These are phyloP conservation scores for Agonopterix alstromeriana DNA, from an alignment of 2,888 invertebrate species.

Conservation along the genomic window DNA sequence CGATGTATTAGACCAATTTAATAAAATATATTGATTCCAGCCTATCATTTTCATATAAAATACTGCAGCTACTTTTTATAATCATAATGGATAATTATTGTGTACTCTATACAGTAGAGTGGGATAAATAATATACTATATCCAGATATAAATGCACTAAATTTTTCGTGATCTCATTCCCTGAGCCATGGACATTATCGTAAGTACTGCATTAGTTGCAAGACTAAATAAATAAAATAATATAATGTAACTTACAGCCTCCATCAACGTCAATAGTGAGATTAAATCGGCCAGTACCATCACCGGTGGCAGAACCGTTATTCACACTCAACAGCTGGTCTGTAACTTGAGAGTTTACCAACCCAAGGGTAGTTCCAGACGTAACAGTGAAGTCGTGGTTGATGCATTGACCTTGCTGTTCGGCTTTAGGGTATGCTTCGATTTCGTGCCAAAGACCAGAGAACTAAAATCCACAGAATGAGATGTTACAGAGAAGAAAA, in stretches of 20 bases:
- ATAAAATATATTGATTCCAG: too few species aligned
- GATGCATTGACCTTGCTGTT: conserved; percentile 43
- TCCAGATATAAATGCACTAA: too few species aligned
- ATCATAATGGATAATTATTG: too few species aligned
- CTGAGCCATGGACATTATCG: background rate
- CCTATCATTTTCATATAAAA: too few species aligned
- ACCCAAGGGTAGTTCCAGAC: conserved; percentile 20
- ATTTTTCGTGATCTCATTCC: too few species aligned
- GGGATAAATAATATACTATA: too few species aligned
- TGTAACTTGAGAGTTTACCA: conserved; percentile 31
- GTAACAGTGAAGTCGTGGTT: conserved; percentile 24
- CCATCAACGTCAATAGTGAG: conserved; percentile 13
- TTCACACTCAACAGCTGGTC: conserved; percentile 26
- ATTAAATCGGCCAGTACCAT: conserved; percentile 34
- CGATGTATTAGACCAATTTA: too few species aligned
- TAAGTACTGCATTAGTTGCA: too few species aligned
- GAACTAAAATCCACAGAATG: conserved; percentile 29
- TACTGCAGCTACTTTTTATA: too few species aligned
- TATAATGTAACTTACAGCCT: background rate
- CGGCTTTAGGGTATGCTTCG: conserved; percentile 41
- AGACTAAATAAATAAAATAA: too few species aligned
- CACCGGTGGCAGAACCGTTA: conserved; percentile 26
- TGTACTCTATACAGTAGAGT: too few species aligned
- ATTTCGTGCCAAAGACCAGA: conserved; percentile 47
- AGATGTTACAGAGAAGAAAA: background rate